Conservation (phyloP, 2,888 invertebrate genomes). For the Hypolimnas misippus region DNA sequence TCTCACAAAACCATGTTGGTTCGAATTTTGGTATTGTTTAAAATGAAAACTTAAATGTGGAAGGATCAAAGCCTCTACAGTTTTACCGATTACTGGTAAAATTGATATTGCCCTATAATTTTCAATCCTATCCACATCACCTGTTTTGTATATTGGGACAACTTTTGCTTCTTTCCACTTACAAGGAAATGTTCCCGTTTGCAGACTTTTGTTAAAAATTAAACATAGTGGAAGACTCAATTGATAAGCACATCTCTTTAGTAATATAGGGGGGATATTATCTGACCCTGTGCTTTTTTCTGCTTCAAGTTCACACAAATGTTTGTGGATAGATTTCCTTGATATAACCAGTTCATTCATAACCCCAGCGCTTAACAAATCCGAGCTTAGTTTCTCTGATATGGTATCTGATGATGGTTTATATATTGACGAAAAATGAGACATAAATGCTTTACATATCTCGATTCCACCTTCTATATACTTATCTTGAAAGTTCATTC, state of each 20-base stretch:
- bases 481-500: no score
- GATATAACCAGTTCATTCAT: no score
- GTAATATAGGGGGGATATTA: background rate
- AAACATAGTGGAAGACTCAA: background rate
- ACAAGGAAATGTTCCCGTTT: background rate
- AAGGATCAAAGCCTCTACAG: background rate
- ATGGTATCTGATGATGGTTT: no score
- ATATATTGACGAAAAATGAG: no score
- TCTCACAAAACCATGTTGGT: background rate
- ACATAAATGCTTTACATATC: no score
- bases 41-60: background rate
- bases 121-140: no score
- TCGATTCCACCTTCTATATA: no score
- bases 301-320: background rate
- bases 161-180: background rate
- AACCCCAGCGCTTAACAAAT: no score
- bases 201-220: background rate
- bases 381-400: no score
- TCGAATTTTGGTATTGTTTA: background rate
- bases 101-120: no score
- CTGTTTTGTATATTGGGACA: background rate
- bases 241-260: constrained; percentile 4
- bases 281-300: background rate
- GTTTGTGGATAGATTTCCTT: no score
- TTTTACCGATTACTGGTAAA: background rate